phyloP scores from a whole-genome alignment of 2,797 vertebrate genomes.

The Poeciliopsis paucimaculata region DNA sequence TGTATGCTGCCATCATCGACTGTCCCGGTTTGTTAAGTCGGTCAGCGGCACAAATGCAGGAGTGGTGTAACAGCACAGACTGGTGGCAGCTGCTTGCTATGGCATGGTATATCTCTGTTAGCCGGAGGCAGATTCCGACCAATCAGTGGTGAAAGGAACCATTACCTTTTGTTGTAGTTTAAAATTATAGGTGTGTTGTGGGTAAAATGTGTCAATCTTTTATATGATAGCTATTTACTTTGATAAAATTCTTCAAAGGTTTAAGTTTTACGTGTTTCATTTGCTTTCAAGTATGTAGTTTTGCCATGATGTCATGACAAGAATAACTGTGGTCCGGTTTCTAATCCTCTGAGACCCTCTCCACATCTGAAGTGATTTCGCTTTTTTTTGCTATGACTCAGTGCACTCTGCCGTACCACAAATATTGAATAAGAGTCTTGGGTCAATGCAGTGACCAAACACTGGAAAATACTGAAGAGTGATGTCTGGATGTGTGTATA shows the following conservation, averaged over 20 bases:
- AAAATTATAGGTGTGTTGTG: neutral
- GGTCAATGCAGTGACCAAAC: slow-evolving; percentile 23
- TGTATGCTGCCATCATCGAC: slow-evolving; percentile 72
- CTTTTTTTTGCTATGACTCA: slow-evolving; percentile 3
- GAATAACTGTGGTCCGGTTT: slow-evolving; percentile 18
- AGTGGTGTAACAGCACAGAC: slow-evolving; percentile 73
- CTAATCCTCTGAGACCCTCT: slow-evolving; percentile 30
- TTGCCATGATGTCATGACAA: slow-evolving; percentile 7
- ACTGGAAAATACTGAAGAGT: slow-evolving; percentile 16
- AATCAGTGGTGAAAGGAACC: neutral
- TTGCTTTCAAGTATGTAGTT: neutral
- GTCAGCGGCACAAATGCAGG: slow-evolving; percentile 62
- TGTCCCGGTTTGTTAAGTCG: slow-evolving; percentile 65
- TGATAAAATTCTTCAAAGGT: neutral
- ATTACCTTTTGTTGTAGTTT: neutral
- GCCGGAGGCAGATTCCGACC: neutral
- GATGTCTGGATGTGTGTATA: slow-evolving; percentile 15
- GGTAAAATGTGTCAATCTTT: neutral
- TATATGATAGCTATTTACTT: neutral
- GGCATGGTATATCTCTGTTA: slow-evolving; percentile 30
- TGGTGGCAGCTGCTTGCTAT: slow-evolving; percentile 55
- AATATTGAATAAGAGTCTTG: slow-evolving; percentile 21
- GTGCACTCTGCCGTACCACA: slow-evolving; percentile 28
- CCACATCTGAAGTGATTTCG: slow-evolving; percentile 33
- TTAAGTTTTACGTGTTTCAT: slow-evolving; percentile 2